Percentiles rank a stretch among this genome's conserved stretches.
phyloP scores from a whole-genome alignment of 2,113 vertebrate species.

The Lutjanus erythropterus region DNA sequence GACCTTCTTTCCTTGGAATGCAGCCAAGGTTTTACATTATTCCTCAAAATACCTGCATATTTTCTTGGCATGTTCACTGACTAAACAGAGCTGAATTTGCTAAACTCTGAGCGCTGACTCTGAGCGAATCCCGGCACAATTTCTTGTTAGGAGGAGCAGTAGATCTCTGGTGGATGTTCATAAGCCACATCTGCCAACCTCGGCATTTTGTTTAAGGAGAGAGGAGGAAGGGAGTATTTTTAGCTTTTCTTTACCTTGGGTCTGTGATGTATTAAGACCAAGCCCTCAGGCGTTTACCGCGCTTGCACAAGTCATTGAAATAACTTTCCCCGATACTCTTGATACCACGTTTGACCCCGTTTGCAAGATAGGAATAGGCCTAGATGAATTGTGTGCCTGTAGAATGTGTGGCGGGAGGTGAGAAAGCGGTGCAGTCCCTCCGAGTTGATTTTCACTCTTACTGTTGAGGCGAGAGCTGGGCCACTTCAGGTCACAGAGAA shows the following conservation, averaged over 20 bases:
- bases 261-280: slow-evolving; percentile 75
- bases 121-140: slow-evolving; percentile 32
- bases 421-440: slow-evolving; percentile 36
- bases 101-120: slow-evolving; percentile 57
- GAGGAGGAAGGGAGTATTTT: slow-evolving; percentile 68
- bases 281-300: slow-evolving; percentile 71
- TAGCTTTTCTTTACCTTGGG: slow-evolving; percentile 74
- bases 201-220: slow-evolving; percentile 67
- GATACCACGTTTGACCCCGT: slow-evolving; percentile 77
- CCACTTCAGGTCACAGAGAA: slow-evolving; percentile 64
- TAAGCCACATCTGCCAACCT: slow-evolving; percentile 66
- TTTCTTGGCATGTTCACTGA: slow-evolving; percentile 22
- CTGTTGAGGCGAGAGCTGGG: slow-evolving; percentile 52
- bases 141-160: slow-evolving; percentile 59
- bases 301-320: slow-evolving; percentile 79
- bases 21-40: slow-evolving; percentile 6
- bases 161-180: slow-evolving; percentile 69
- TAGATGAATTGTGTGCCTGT: slow-evolving; percentile 68
- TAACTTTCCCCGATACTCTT: slow-evolving; percentile 80
- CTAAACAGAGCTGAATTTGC: slow-evolving; percentile 62
- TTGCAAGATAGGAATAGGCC: slow-evolving; percentile 68
- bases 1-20: slow-evolving; percentile 11
- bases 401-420: slow-evolving; percentile 40
- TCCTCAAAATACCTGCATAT: slow-evolving; percentile 40
- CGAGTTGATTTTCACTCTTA: slow-evolving; percentile 25